Evolutionary conservation across 1,140 invertebrate species (phyloP), one percentile per base, ranked within the genome.

Genomic region (Drosophila bocki): DNA sequence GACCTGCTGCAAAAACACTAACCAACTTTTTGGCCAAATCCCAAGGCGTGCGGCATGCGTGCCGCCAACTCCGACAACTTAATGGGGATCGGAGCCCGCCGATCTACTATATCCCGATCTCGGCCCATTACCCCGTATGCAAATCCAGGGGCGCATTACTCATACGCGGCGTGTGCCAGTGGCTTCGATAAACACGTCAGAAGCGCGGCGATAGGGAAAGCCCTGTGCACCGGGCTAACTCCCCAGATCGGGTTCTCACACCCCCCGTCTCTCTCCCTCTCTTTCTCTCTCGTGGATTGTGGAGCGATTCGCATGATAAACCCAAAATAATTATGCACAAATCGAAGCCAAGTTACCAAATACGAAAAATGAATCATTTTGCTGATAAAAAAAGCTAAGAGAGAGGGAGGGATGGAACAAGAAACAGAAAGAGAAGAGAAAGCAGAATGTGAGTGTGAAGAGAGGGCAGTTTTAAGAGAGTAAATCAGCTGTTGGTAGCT

Each of bases 161-260:
- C 80, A 82, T 82, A 82, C 80, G 80, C 75, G 50, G 39, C 59
- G 63, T 81, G 59, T 47, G 51, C 61, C 37, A 37, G 17, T 33
- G 32, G 7, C 51, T 22, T 0, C 51, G 33, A 54, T 37, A 54
- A 54, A 54, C 33, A 53, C 47, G 44, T 65, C 51, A 58, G 22
- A 17, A n/a, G 6, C 22, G 29, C 35, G 50, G 33, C 29, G 48
- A 32, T 19, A 33, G 68, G 69, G 32, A 72, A 72, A 71, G 22
- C 45, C 67, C 63, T 33, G 19, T 1, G 11, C 7, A 6, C 7
- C 44, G 69, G 68, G 69, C 39, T 58, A 35, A 72, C 33, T 53
- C 67, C 61, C 37, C 19, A 48, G 13, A 26, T 50, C n/a, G 29
- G 44, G 29, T 41, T 54, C 15, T 22, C 51, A 17, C 15, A 32